A percentile compares a stretch with the other conserved stretches of the same genome.
phyloP scores from a whole-genome alignment of 2,888 invertebrate species.

The Parnassius orleans region DNA sequence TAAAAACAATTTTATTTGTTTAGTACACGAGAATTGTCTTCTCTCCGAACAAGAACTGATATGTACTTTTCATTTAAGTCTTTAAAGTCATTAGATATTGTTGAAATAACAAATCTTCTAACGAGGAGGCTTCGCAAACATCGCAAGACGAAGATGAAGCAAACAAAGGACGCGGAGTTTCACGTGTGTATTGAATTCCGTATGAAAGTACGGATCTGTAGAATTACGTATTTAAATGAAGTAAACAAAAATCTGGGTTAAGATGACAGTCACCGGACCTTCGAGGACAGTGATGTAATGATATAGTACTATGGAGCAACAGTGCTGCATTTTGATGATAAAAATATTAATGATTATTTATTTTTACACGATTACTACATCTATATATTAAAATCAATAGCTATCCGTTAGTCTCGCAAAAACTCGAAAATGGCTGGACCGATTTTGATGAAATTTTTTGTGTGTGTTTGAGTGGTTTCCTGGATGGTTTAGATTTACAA shows the following conservation, averaged over 20 bases:
- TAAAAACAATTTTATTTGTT: no score
- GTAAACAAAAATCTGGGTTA: slow-evolving; percentile 38
- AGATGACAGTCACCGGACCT: slow-evolving; percentile 39
- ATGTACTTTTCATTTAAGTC: slow-evolving; percentile 5
- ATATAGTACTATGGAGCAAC: slow-evolving; percentile 5
- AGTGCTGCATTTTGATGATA: slow-evolving; percentile 16
- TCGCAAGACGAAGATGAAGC: neutral
- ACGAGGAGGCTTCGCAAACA: slow-evolving; percentile 10
- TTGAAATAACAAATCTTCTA: slow-evolving; percentile 14
- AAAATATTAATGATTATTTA: slow-evolving; percentile 5
- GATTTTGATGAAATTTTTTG: no score
- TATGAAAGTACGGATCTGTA: neutral
- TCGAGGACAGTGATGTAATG: slow-evolving; percentile 40
- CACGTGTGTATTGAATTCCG: slow-evolving; percentile 17
- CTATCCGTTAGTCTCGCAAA: no score
- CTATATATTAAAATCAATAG: no score
- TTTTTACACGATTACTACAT: neutral
- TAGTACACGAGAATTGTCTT: no score
- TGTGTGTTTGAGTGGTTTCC: no score
- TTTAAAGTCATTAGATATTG: slow-evolving; percentile 16
- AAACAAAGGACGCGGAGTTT: slow-evolving; percentile 1
- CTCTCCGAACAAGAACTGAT: neutral
- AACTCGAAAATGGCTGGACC: no score
- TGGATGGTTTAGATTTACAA: no score
- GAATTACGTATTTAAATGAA: slow-evolving; percentile 26